Percentiles rank a stretch among this genome's conserved stretches.
These are phyloP conservation scores for Cherax destructor DNA, from an alignment of 1,140 invertebrate species.

Conservation along the genomic window DNA sequence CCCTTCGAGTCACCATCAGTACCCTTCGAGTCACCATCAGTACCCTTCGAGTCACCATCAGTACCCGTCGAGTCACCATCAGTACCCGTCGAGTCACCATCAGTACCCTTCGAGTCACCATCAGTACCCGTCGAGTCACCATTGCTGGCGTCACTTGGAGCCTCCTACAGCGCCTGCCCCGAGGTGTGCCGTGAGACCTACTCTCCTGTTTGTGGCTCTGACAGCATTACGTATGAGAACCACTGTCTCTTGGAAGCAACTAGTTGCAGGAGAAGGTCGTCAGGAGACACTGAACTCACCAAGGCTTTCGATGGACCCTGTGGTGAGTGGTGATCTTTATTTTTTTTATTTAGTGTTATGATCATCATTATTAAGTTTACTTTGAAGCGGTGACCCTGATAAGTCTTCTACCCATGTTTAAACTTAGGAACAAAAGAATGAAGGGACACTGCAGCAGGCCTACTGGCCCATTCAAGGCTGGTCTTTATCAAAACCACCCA, in stretches of 20 bases:
- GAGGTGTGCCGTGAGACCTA: slow-evolving; percentile 88
- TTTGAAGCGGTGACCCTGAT: too few species aligned
- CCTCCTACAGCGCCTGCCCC: slow-evolving; percentile 59
- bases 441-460: too few species aligned
- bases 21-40: not conserved
- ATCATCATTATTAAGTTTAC: too few species aligned
- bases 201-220: slow-evolving; percentile 82
- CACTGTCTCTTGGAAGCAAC: not conserved
- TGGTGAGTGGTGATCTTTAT: not conserved
- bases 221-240: not conserved
- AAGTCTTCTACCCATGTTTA: too few species aligned
- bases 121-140: not conserved
- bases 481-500: too few species aligned
- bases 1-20: not conserved
- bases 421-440: too few species aligned
- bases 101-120: not conserved
- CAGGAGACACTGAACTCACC: not conserved
- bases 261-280: not conserved
- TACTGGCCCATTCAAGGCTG: too few species aligned
- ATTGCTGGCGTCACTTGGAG: not conserved
- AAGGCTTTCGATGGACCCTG: not conserved
- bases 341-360: too few species aligned
- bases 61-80: too few species aligned
- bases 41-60: not conserved
- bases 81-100: not conserved